Conservation (phyloP, 1,140 invertebrate genomes). For the Leptoteleia sp. region DNA sequence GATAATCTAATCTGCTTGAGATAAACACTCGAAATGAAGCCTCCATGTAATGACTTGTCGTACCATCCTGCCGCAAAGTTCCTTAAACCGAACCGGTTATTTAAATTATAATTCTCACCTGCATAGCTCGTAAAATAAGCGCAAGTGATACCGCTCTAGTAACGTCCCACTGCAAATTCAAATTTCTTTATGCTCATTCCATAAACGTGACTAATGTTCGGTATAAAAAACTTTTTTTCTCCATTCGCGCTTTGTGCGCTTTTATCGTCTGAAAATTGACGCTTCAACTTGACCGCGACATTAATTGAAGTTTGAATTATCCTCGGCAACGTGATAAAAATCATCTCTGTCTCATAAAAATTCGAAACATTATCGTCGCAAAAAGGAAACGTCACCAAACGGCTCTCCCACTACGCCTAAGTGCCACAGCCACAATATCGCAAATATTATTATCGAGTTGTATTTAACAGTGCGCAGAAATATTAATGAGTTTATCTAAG, state of each 20-base stretch:
- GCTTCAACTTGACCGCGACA: background rate
- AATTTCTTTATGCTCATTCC: constrained; percentile 25
- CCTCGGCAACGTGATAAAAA: too few relatives aligned
- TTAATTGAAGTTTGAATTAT: too few relatives aligned
- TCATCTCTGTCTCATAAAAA: too few relatives aligned
- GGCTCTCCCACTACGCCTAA: too few relatives aligned
- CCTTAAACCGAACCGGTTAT: constrained; percentile 35
- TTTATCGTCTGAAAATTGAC: background rate
- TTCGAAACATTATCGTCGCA: too few relatives aligned
- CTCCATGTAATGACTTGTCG: constrained; percentile 10
- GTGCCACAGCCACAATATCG: constrained; percentile 7
- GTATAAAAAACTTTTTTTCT: too few relatives aligned
- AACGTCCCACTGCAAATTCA: constrained; percentile 5
- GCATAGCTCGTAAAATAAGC: constrained; percentile 10
- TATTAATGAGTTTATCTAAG: constrained; percentile 17
- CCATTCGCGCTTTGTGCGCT: background rate
- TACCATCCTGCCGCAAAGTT: constrained; percentile 25
- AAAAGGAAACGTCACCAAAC: too few relatives aligned
- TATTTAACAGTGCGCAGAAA: constrained; percentile 5
- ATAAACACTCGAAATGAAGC: constrained; percentile 23
- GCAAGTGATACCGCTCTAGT: constrained; percentile 19
- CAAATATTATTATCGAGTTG: constrained; percentile 2
- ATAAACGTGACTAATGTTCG: constrained; percentile 21
- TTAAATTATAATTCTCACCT: constrained; percentile 31
- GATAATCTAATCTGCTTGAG: constrained; percentile 10